A percentile compares a stretch with the other conserved stretches of the same genome.
Evolutionary conservation across 2,888 invertebrate species (phyloP).

Genomic region (Philereme vetulata): DNA sequence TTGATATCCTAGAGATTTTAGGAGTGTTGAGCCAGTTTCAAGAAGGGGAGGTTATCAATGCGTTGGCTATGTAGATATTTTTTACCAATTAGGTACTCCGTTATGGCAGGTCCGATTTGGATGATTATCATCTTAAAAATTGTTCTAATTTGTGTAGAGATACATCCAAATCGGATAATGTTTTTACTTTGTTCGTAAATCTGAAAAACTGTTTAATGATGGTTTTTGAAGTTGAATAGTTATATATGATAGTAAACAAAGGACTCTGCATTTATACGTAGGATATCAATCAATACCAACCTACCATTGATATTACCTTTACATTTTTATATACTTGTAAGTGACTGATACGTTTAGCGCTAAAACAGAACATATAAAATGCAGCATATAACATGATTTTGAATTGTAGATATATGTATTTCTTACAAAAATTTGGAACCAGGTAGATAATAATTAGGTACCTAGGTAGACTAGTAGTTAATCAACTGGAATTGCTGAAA

Average conservation of each 20-base stretch:
- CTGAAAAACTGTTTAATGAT: too few species aligned
- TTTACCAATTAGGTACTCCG: too few species aligned
- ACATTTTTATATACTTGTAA: conserved; percentile 22
- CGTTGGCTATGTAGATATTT: too few species aligned
- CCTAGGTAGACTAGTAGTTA: too few species aligned
- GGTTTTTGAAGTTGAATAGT: too few species aligned
- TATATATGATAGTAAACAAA: conserved; percentile 24
- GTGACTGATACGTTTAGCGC: conserved; percentile 29
- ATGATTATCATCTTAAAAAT: too few species aligned
- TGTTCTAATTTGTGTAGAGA: too few species aligned
- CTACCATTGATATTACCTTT: conserved; percentile 30
- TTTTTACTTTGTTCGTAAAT: too few species aligned
- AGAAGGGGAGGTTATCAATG: too few species aligned
- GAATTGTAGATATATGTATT: background rate
- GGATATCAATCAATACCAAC: conserved; percentile 21
- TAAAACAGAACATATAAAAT: conserved; percentile 31
- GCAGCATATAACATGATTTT: background rate
- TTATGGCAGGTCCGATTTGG: too few species aligned
- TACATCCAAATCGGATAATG: too few species aligned
- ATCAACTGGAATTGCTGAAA: too few species aligned
- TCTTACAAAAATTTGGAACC: background rate
- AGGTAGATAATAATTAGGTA: conserved; percentile 4
- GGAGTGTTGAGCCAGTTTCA: conserved; percentile 9
- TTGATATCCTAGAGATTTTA: conserved; percentile 36
- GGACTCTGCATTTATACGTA: conserved; percentile 40